These are phyloP conservation scores for Machimus rusticus DNA, from an alignment of 2,888 invertebrate genomes.

Conservation along the genomic window DNA sequence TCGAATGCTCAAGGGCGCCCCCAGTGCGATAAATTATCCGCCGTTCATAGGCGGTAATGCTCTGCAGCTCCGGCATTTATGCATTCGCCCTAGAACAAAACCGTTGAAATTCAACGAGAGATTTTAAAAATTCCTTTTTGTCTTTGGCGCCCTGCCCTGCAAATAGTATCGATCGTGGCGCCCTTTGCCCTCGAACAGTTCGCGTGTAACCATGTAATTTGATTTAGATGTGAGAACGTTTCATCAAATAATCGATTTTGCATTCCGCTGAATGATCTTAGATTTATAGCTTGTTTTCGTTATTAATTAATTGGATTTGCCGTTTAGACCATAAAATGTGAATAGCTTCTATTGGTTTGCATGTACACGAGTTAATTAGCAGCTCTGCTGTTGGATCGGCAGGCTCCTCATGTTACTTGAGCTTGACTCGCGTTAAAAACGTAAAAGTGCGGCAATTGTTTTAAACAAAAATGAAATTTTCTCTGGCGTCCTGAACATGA, in stretches of 20 bases:
- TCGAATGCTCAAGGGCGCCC: background rate
- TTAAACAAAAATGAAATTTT: background rate
- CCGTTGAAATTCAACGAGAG: background rate
- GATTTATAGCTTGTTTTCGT: slow-evolving; percentile 20
- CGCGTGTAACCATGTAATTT: background rate
- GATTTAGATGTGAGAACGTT: slow-evolving; percentile 15
- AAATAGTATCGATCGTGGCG: background rate
- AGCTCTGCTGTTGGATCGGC: background rate
- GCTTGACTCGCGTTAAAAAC: background rate
- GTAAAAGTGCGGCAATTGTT: background rate
- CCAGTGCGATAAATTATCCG: background rate
- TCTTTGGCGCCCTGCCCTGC: background rate
- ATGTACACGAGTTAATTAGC: background rate
- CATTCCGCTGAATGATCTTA: slow-evolving; percentile 2
- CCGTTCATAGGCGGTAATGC: background rate
- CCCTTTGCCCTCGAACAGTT: background rate
- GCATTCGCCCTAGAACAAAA: background rate
- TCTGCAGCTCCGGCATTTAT: background rate
- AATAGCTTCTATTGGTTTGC: background rate
- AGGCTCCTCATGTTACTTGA: background rate
- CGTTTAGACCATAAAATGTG: background rate
- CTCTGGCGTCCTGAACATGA: background rate
- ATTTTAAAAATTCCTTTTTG: background rate
- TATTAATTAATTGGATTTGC: slow-evolving; percentile 31
- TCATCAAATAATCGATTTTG: slow-evolving; percentile 26